Conservation (phyloP, 1,140 invertebrate genomes). For the Ptiloglossa arizonensis region DNA sequence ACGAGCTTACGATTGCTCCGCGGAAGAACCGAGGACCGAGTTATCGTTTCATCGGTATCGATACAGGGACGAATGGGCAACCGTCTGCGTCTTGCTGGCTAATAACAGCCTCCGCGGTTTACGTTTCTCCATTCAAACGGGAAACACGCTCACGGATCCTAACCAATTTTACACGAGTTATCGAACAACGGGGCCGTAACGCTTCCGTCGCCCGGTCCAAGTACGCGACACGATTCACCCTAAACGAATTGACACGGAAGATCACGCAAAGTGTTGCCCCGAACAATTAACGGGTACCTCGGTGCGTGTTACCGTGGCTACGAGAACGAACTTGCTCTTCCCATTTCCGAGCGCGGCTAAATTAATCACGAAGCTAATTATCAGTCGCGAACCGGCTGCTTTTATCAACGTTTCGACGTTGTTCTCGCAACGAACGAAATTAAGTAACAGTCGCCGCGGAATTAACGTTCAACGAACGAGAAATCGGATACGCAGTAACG, state of each 20-base stretch:
- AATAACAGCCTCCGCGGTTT: constrained; percentile 17
- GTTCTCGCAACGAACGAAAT: no score
- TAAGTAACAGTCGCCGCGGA: no score
- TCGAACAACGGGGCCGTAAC: background rate
- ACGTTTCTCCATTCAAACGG: background rate
- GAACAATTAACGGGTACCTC: background rate
- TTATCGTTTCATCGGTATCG: constrained; percentile 22
- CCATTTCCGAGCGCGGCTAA: no score
- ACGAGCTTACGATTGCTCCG: background rate
- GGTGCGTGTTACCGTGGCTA: no score
- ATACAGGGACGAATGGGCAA: constrained; percentile 32
- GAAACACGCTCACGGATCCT: background rate
- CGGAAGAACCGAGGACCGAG: constrained; percentile 26
- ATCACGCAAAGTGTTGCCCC: background rate
- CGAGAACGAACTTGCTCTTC: no score
- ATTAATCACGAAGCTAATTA: no score
- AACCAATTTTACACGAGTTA: constrained; percentile 17
- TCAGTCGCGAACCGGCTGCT: no score
- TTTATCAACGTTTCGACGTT: no score
- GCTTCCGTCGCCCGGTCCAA: background rate
- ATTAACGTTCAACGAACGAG: no score
- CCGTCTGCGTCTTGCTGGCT: background rate
- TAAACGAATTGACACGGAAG: background rate
- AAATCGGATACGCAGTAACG: no score
- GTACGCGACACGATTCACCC: background rate